These are phyloP conservation scores for Drosophila aldrichi DNA, from an alignment of 2,888 invertebrate species.

Conservation along the genomic window DNA sequence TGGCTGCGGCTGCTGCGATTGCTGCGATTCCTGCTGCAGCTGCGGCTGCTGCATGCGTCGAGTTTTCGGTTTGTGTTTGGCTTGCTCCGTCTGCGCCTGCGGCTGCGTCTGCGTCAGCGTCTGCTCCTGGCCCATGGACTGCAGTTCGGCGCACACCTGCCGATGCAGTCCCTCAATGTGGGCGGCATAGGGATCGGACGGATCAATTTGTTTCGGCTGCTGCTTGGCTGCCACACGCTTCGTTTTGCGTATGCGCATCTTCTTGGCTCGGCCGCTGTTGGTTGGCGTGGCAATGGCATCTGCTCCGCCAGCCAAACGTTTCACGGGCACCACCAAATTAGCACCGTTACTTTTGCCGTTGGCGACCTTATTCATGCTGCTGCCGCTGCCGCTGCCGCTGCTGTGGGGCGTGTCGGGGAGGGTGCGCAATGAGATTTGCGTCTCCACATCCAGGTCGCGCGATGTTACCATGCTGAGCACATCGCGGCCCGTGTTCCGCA, in stretches of 20 bases:
- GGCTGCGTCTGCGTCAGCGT: too few relatives aligned
- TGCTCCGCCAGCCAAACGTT: slow-evolving; percentile 41
- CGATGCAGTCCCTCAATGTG: slow-evolving; percentile 59
- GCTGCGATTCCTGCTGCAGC: not conserved
- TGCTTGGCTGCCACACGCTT: slow-evolving; percentile 3
- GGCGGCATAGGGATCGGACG: slow-evolving; percentile 1
- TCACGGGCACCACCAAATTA: not conserved
- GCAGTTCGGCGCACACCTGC: slow-evolving; percentile 60
- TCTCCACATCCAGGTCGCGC: slow-evolving; percentile 72
- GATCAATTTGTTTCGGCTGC: not conserved
- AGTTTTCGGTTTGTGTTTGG: slow-evolving; percentile 2
- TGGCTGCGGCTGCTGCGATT: too few relatives aligned
- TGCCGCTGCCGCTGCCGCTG: slow-evolving; percentile 2
- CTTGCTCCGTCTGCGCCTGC: not conserved
- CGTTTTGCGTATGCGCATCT: slow-evolving; percentile 6
- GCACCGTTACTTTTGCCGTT: not conserved
- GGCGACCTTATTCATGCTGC: not conserved
- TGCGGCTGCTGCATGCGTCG: not conserved
- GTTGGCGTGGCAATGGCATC: slow-evolving; percentile 1
- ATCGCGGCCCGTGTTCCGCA: slow-evolving; percentile 47
- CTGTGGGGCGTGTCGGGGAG: not conserved
- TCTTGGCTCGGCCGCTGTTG: not conserved
- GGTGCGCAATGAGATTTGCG: slow-evolving; percentile 57
- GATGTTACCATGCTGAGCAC: slow-evolving; percentile 46
- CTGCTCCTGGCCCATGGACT: slow-evolving; percentile 7